Evolutionary conservation across 2,888 invertebrate species (phyloP).

Genomic region (Limenitis camilla): DNA sequence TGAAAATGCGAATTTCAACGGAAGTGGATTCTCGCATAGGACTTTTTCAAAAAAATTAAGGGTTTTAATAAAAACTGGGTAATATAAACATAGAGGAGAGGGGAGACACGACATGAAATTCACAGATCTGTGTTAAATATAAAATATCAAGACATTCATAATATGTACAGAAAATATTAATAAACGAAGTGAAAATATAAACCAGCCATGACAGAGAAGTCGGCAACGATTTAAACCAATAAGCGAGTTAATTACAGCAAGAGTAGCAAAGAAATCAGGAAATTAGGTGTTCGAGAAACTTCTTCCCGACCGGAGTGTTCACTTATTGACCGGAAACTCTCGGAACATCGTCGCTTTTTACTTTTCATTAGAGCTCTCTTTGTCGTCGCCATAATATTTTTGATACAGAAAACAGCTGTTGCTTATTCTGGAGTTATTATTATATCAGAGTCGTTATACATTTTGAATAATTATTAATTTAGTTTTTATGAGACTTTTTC

Average conservation of each 20-base stretch:
- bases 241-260: conserved; percentile 20
- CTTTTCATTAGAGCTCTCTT: conserved; percentile 36
- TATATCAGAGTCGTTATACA: too few species aligned
- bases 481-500: too few species aligned
- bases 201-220: background rate
- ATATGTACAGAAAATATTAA: too few species aligned
- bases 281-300: conserved; percentile 38
- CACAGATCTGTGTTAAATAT: too few species aligned
- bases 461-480: too few species aligned
- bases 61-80: too few species aligned
- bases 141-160: too few species aligned
- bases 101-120: too few species aligned
- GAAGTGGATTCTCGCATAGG: too few species aligned
- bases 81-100: too few species aligned
- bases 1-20: too few species aligned
- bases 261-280: conserved; percentile 36
- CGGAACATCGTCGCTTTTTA: conserved; percentile 29
- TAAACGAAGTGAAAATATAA: background rate
- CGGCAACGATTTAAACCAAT: conserved; percentile 12
- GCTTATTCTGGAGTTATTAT: background rate
- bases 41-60: too few species aligned
- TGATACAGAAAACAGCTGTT: background rate
- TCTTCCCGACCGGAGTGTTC: conserved; percentile 31
- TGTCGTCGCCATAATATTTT: conserved; percentile 7
- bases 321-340: conserved; percentile 38